A percentile compares a stretch with the other conserved stretches of the same genome.
These are phyloP conservation scores for Sinonovacula constricta DNA, from an alignment of 1,140 invertebrate genomes.

Conservation along the genomic window DNA sequence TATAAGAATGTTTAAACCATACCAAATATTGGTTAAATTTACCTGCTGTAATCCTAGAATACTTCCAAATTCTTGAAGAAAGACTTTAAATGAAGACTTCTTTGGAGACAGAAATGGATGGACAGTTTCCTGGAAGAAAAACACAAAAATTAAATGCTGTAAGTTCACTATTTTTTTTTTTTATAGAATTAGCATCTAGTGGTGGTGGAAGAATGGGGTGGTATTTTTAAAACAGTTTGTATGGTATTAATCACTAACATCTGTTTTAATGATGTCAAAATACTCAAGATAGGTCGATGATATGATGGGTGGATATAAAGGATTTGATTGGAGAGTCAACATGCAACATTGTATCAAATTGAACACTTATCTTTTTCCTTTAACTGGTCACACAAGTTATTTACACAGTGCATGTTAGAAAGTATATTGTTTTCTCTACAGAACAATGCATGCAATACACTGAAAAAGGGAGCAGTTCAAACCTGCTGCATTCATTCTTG, in stretches of 20 bases:
- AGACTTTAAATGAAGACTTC: constrained; percentile 50
- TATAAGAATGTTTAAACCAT: background rate
- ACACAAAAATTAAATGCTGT: background rate
- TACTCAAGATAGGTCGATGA: background rate
- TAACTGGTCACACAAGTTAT: no score
- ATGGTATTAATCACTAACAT: no score
- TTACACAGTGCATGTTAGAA: no score
- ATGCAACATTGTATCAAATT: no score
- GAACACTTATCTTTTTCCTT: no score
- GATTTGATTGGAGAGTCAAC: no score
- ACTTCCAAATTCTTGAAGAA: constrained; percentile 57
- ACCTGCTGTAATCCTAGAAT: constrained; percentile 66
- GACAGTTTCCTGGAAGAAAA: constrained; percentile 65
- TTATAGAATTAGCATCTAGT: background rate
- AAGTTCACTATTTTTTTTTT: background rate
- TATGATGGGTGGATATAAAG: background rate
- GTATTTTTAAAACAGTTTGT: background rate
- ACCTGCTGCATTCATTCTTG: no score
- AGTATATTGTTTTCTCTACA: no score
- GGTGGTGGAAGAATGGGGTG: background rate
- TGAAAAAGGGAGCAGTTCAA: no score
- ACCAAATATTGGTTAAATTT: constrained; percentile 4
- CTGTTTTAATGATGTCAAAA: no score
- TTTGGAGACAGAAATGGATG: constrained; percentile 64
- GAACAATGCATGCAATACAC: no score